These are phyloP conservation scores for Lasioglossum villosulum DNA, from an alignment of 2,888 invertebrate genomes.

Conservation along the genomic window DNA sequence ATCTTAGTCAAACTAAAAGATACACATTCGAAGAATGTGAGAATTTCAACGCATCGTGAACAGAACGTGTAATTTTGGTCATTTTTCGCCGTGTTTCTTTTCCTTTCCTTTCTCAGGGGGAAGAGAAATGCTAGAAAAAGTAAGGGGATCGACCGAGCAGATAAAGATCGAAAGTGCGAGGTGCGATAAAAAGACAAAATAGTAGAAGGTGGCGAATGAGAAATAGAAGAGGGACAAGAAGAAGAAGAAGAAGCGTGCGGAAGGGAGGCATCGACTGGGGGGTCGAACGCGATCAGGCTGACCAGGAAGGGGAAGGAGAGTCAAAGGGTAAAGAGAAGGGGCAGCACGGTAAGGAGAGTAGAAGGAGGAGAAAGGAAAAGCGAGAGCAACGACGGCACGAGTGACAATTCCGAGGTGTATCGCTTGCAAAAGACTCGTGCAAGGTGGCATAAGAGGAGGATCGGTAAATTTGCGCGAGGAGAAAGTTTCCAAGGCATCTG, in stretches of 20 bases:
- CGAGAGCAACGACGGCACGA: conserved; percentile 43
- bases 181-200: not conserved
- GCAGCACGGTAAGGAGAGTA: conserved; percentile 45
- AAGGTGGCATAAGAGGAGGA: conserved; percentile 50
- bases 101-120: not conserved
- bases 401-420: conserved; percentile 64
- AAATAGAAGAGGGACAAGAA: not conserved
- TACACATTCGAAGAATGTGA: no score
- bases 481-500: conserved; percentile 62
- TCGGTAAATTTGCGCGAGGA: conserved; percentile 59
- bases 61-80: not conserved
- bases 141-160: not conserved
- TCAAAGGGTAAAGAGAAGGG: conserved; percentile 20
- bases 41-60: not conserved
- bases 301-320: conserved; percentile 30
- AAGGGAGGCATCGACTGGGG: conserved; percentile 22
- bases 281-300: conserved; percentile 14
- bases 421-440: conserved; percentile 64
- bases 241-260: not conserved
- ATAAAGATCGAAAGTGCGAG: not conserved
- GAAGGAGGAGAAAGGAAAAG: conserved; percentile 67
- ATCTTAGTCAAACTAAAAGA: no score
- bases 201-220: not conserved
- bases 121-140: not conserved
- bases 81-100: not conserved